A percentile compares a stretch with the other conserved stretches of the same genome.
These are phyloP conservation scores for Gopherus flavomarginatus DNA, from an alignment of 2,113 vertebrate species.

Conservation along the genomic window DNA sequence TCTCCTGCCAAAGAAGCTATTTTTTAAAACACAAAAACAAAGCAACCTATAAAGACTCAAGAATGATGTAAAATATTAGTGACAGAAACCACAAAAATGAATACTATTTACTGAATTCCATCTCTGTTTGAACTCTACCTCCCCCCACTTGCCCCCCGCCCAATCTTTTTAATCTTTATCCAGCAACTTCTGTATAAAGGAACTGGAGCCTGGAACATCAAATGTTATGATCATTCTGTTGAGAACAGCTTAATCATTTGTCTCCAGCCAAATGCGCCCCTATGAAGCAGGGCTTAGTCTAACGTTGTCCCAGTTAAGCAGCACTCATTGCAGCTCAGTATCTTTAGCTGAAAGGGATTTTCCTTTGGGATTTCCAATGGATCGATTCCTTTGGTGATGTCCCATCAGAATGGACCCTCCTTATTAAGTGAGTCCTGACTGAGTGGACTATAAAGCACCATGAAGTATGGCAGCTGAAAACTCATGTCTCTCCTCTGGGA, in stretches of 20 bases:
- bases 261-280: neutral
- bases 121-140: neutral
- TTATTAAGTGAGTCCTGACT: neutral
- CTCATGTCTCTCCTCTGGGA: constrained; percentile 56
- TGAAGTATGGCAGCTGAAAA: constrained; percentile 48
- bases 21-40: neutral
- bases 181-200: neutral
- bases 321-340: neutral
- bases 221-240: neutral
- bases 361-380: neutral
- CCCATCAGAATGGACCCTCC: neutral
- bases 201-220: accelerated
- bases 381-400: neutral
- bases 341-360: neutral
- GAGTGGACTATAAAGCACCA: neutral
- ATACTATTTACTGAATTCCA: neutral
- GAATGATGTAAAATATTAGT: neutral
- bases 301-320: neutral
- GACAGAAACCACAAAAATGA: neutral
- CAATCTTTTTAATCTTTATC: neutral
- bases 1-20: neutral
- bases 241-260: accelerated
- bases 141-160: no score
- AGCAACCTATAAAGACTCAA: neutral
- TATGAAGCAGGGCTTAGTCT: accelerated